Evolutionary conservation across 1,140 invertebrate species (phyloP).

Genomic region (Ceratina japonica): DNA sequence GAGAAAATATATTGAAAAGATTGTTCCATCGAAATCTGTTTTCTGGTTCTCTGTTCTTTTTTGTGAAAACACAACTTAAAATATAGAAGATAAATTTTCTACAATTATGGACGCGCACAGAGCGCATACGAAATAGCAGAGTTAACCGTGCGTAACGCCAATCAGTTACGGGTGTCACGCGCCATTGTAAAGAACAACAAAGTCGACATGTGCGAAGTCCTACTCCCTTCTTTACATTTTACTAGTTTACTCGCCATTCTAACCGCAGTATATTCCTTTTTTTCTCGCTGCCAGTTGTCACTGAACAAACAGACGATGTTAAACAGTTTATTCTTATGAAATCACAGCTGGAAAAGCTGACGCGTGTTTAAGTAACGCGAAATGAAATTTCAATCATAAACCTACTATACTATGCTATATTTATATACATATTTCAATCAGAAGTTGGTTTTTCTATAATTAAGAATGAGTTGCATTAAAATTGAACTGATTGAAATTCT

Average conservation of each 20-base stretch:
- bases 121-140: slow-evolving; percentile 44
- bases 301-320: slow-evolving; percentile 17
- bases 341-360: background rate
- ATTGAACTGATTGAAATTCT: background rate
- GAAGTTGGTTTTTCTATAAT: background rate
- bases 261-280: background rate
- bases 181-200: slow-evolving; percentile 50
- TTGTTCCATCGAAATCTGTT: no score
- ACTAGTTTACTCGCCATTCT: background rate
- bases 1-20: no score
- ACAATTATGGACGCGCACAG: slow-evolving; percentile 36
- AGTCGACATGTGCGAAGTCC: slow-evolving; percentile 42
- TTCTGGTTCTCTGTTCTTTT: background rate
- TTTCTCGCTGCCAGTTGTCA: background rate
- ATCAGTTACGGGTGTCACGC: slow-evolving; percentile 54
- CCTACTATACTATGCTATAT: background rate
- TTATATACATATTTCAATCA: background rate
- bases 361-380: background rate
- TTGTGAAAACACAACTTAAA: background rate
- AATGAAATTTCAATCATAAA: no score
- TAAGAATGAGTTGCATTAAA: background rate
- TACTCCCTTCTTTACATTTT: slow-evolving; percentile 37
- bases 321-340: slow-evolving; percentile 11
- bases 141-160: slow-evolving; percentile 56
- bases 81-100: slow-evolving; percentile 30